Evolutionary conservation across 2,113 vertebrate species (phyloP).

Genomic region (Ophthalmolycus amberensis): DNA sequence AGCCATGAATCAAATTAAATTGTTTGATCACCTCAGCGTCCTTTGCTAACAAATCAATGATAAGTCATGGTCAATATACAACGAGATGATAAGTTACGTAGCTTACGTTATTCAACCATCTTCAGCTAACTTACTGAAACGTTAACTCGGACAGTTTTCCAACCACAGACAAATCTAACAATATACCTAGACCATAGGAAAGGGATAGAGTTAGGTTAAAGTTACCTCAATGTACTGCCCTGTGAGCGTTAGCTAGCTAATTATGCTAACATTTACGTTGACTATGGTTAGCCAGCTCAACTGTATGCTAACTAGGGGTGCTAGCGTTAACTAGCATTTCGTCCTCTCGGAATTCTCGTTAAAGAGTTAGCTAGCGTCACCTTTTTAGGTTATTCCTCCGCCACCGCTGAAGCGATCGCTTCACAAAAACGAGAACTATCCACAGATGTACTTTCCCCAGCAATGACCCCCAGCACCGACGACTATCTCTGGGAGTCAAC

Average conservation of each 20-base stretch:
- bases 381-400: neutral
- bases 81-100: neutral
- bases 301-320: conserved; percentile 48
- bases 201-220: neutral
- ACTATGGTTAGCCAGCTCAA: conserved; percentile 45
- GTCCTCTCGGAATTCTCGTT: conserved; percentile 14
- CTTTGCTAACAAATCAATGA: neutral
- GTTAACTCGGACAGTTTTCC: conserved; percentile 2
- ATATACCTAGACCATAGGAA: neutral
- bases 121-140: conserved; percentile 3
- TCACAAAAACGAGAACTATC: conserved; percentile 1
- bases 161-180: neutral
- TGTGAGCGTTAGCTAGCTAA: conserved; percentile 10
- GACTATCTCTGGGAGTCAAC: neutral
- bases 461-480: conserved; percentile 14
- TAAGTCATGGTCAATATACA: neutral
- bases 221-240: neutral
- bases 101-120: neutral
- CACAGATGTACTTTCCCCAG: conserved; percentile 13
- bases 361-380: conserved; percentile 19
- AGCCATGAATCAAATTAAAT: neutral
- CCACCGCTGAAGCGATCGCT: neutral
- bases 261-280: conserved; percentile 10
- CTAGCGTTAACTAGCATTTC: conserved; percentile 66
- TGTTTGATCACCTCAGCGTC: neutral